Evolutionary conservation across 2,888 invertebrate species (phyloP).

Genomic region (Mesorhabditis spiculigera): DNA sequence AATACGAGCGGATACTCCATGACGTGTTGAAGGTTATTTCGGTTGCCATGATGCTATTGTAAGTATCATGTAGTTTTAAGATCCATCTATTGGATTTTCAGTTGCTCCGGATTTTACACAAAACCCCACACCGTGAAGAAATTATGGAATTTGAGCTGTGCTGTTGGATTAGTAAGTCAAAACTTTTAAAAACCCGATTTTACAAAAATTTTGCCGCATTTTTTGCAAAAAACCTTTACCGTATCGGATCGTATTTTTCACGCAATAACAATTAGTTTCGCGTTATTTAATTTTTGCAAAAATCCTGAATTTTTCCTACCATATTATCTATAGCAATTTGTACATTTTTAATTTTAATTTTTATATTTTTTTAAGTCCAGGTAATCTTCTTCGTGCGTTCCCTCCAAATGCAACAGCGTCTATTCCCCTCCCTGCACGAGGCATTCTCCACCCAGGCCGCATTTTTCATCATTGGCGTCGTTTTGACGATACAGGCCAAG

Average conservation of each 20-base stretch:
- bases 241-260: too few species aligned
- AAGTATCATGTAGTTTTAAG: too few species aligned
- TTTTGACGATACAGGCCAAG: background rate
- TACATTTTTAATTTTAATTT: too few species aligned
- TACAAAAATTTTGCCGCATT: background rate
- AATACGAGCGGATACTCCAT: background rate
- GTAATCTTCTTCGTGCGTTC: background rate
- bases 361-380: background rate
- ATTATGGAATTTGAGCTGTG: constrained; percentile 1
- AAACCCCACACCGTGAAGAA: background rate
- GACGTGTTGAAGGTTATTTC: background rate
- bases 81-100: too few species aligned
- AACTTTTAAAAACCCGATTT: background rate
- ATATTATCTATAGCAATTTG: too few species aligned
- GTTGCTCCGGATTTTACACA: background rate
- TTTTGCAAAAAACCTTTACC: too few species aligned
- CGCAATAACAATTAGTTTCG: too few species aligned
- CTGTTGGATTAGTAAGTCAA: background rate
- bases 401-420: background rate
- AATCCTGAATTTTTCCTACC: too few species aligned
- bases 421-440: background rate
- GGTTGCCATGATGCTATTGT: background rate
- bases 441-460: background rate
- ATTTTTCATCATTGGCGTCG: background rate
- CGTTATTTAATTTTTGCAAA: too few species aligned